phyloP scores from a whole-genome alignment of 1,140 invertebrate genomes.

The Lethocerus indicus region DNA sequence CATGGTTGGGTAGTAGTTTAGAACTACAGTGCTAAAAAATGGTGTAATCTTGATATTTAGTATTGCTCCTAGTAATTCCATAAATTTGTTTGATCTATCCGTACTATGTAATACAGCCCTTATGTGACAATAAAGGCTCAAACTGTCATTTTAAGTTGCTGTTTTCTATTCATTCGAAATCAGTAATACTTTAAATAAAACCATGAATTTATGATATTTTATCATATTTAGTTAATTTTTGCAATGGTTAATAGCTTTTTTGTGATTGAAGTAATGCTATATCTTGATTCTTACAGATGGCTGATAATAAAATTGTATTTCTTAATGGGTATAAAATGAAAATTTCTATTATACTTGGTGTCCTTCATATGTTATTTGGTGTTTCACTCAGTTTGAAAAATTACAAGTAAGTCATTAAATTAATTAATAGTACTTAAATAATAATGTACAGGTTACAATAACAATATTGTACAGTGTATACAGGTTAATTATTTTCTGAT shows the following conservation, averaged over 20 bases:
- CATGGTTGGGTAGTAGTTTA: neutral
- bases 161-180: neutral
- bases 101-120: too few relatives aligned
- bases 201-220: too few relatives aligned
- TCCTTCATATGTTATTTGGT: slow-evolving; percentile 84
- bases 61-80: too few relatives aligned
- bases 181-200: neutral
- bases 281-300: slow-evolving; percentile 19
- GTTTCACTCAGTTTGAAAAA: slow-evolving; percentile 65
- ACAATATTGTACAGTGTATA: neutral
- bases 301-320: slow-evolving; percentile 75
- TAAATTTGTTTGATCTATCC: too few relatives aligned
- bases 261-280: neutral
- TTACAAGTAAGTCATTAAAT: slow-evolving; percentile 30
- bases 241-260: too few relatives aligned
- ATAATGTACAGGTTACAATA: too few relatives aligned
- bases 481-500: neutral
- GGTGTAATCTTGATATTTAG: too few relatives aligned
- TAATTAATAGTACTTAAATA: neutral
- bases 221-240: too few relatives aligned
- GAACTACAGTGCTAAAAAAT: neutral
- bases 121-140: too few relatives aligned
- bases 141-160: neutral
- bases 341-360: slow-evolving; percentile 81
- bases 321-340: slow-evolving; percentile 93